Conservation (phyloP, 2,113 vertebrate genomes). For the Phocoena phocoena region DNA sequence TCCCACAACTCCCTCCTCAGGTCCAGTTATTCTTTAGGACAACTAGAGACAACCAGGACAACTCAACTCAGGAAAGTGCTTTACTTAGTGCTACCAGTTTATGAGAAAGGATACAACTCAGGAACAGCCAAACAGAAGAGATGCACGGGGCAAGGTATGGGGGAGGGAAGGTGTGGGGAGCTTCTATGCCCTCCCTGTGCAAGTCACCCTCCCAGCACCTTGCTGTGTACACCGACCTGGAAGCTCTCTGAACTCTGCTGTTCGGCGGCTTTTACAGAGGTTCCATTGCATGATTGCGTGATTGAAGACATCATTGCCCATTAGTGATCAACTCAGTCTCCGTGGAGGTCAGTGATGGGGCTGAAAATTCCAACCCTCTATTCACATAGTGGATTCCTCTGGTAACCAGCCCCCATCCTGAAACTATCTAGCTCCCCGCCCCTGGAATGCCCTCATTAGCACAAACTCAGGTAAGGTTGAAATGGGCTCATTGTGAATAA, state of each 20-base stretch:
- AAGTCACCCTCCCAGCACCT: neutral
- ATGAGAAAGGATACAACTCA: neutral
- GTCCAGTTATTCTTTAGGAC: neutral
- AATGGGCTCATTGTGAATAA: neutral
- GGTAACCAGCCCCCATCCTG: neutral
- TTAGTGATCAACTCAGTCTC: neutral
- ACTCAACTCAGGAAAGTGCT: neutral
- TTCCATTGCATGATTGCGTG: neutral
- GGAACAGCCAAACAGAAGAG: neutral
- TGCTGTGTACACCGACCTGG: neutral
- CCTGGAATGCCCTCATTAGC: neutral
- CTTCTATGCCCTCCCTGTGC: neutral
- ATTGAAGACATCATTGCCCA: neutral
- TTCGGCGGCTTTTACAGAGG: neutral
- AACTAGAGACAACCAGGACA: neutral
- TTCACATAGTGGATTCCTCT: neutral
- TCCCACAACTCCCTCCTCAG: neutral
- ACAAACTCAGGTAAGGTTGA: neutral
- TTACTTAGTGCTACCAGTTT: neutral
- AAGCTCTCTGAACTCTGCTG: neutral
- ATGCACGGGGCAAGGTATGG: neutral
- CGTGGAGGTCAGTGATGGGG: neutral
- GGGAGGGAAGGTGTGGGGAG: neutral
- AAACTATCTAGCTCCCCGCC: neutral
- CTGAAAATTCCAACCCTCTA: neutral